Base-by-base conservation (phyloP, 2,113 vertebrate species). In the Todiramphus chloris region DNA sequence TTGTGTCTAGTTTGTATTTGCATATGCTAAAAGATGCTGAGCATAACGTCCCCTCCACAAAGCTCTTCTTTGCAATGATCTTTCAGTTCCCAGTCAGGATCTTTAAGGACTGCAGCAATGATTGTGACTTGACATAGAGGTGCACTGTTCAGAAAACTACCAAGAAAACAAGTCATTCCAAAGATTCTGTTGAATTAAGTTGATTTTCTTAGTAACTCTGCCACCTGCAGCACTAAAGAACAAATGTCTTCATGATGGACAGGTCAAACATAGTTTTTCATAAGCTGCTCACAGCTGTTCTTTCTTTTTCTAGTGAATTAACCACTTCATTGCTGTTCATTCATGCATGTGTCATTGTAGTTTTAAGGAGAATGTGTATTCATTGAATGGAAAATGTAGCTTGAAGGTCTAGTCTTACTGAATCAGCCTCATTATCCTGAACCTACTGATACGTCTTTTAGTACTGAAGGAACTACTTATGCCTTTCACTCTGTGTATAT, bases 201-300 rank as follows among this genome's bases (percentile, higher is more conserved):
- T 58, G 81, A 88, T 95, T 96, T 91, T 94, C 87, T 91, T 96
- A 93, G 95, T 95, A 96, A 83, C 89, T 96, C 83, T 95, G 89
- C 93, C 91, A 95, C 89, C 95, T 96, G 96, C 89, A 95, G 79
- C 90, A 96, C 74, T 94, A 93, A 93, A 93, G 96, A 85, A 95
- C 89, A 95, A 95, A 95, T 91, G 81, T 84, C 85, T 87, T 70
- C 77, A 7, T 94, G 95, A 97, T 94, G 96, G 97, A 97, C 92
- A 90, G 94, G 93, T 96, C 95, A 94, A 94, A 92, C 89, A 84
- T 79, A 59, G 76, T 85, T 97, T 95, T 97, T 90, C 89, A 93
- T 94, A 96, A 94, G 80, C 70, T 94, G 41, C 78, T 44, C 77
- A 94, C 96, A 97, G 96, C 95, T 97, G 95, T 95, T 97, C 84